Evolutionary conservation across 2,888 invertebrate genomes (phyloP).

Genomic region (Notocelia uddmanniana): DNA sequence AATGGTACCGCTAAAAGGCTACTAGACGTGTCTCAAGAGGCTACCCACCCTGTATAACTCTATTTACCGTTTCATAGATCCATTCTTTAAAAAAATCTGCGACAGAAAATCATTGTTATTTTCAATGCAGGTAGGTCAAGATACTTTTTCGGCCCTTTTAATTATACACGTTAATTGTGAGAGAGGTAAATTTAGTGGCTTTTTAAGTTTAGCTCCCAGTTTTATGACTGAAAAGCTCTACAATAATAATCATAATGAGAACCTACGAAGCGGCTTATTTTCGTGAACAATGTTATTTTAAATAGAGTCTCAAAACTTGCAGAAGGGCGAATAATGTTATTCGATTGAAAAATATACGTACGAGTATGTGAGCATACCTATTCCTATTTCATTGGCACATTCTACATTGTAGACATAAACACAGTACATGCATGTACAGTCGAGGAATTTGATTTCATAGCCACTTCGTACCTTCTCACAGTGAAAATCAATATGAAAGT

Average conservation of each 20-base stretch:
- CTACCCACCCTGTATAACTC: background rate
- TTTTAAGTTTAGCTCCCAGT: background rate
- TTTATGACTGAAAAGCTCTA: background rate
- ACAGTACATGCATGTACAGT: background rate
- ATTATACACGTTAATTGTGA: background rate
- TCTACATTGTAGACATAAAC: too few relatives aligned
- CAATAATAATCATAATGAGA: background rate
- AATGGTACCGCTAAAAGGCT: slow-evolving; percentile 18
- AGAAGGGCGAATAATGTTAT: background rate
- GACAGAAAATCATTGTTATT: slow-evolving; percentile 5
- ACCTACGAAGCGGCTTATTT: background rate
- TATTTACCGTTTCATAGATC: background rate
- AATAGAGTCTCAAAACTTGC: background rate
- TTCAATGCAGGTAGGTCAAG: too few relatives aligned
- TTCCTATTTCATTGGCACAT: too few relatives aligned
- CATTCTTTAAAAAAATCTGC: background rate
- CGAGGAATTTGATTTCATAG: too few relatives aligned
- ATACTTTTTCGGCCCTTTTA: background rate
- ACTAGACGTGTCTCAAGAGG: slow-evolving; percentile 36
- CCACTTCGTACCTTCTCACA: too few relatives aligned
- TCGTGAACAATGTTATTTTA: background rate
- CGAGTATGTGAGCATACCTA: too few relatives aligned
- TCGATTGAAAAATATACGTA: background rate
- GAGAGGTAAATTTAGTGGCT: background rate
- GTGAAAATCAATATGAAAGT: too few relatives aligned